Percentiles rank a stretch among this genome's conserved stretches.
Conservation (phyloP, 2,888 invertebrate genomes). For the Ypsolopha sequella region DNA sequence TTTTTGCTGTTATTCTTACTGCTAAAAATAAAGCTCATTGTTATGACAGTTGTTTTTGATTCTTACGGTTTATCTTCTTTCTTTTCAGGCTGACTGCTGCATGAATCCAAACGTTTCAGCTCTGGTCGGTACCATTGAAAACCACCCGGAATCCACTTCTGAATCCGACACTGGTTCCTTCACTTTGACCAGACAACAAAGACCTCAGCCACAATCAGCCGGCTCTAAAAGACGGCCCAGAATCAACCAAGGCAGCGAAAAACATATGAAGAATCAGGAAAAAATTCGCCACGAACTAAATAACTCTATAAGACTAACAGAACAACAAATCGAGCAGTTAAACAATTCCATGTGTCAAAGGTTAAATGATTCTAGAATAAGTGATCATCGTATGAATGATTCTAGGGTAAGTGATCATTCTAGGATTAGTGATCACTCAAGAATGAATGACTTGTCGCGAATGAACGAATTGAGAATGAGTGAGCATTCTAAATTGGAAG, state of each 20-base stretch:
- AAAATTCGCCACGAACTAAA: slow-evolving; percentile 34
- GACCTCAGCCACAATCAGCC: slow-evolving; percentile 49
- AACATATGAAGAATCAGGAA: slow-evolving; percentile 40
- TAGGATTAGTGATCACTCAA: slow-evolving; percentile 9
- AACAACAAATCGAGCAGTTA: slow-evolving; percentile 30
- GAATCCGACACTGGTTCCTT: slow-evolving; percentile 61
- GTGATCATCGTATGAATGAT: slow-evolving; percentile 7
- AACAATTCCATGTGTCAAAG: slow-evolving; percentile 28
- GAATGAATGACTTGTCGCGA: slow-evolving; percentile 15
- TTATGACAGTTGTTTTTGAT: neutral
- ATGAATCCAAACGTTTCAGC: slow-evolving; percentile 55
- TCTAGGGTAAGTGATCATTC: slow-evolving; percentile 3
- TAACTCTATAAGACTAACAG: slow-evolving; percentile 26
- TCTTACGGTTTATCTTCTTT: neutral
- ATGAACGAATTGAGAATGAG: slow-evolving; percentile 31
- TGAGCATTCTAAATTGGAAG: slow-evolving; percentile 17
- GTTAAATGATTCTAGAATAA: slow-evolving; percentile 19
- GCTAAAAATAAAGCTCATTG: too few species aligned
- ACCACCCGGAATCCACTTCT: slow-evolving; percentile 60
- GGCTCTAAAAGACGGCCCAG: slow-evolving; percentile 51
- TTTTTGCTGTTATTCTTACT: neutral
- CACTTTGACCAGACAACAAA: slow-evolving; percentile 52
- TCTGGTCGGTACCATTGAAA: slow-evolving; percentile 60
- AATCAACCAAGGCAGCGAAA: slow-evolving; percentile 24
- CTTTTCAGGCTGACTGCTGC: slow-evolving; percentile 58